phyloP scores from a whole-genome alignment of 2,888 invertebrate genomes.

The Scaptodrosophila latifasciaeformis region DNA sequence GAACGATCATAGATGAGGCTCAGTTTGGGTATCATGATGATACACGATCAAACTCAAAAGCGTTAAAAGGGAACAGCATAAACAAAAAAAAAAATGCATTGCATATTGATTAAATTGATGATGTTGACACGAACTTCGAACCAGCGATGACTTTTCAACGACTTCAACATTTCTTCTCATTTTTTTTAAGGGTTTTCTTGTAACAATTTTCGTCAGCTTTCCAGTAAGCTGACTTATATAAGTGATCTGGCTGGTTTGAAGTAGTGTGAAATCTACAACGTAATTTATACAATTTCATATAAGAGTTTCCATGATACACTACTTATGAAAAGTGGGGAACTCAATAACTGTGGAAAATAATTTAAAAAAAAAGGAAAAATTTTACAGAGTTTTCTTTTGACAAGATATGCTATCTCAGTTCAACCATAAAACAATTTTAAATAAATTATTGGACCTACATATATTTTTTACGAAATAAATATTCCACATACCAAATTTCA shows the following conservation, averaged over 20 bases:
- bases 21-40: not conserved
- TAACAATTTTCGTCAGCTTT: constrained; percentile 30
- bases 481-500: no score
- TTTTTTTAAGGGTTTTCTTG: constrained; percentile 48
- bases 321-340: no score
- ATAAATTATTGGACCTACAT: no score
- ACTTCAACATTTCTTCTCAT: not conserved
- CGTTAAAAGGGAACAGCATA: constrained; percentile 15
- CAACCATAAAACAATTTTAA: no score
- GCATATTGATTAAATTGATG: constrained; percentile 68
- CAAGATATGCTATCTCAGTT: no score
- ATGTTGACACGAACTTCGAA: constrained; percentile 69
- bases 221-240: constrained; percentile 37
- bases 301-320: no score
- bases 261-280: constrained; percentile 26
- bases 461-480: no score
- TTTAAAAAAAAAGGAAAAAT: no score
- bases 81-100: constrained; percentile 37
- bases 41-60: constrained; percentile 15
- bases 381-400: no score
- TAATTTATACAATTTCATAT: constrained; percentile 50
- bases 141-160: constrained; percentile 47
- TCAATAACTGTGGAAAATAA: no score
- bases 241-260: constrained; percentile 34
- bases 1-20: constrained; percentile 46